Percentiles rank a stretch among this genome's conserved stretches.
These are phyloP conservation scores for Lophura nycthemera DNA, from an alignment of 2,113 vertebrate species.

Conservation along the genomic window DNA sequence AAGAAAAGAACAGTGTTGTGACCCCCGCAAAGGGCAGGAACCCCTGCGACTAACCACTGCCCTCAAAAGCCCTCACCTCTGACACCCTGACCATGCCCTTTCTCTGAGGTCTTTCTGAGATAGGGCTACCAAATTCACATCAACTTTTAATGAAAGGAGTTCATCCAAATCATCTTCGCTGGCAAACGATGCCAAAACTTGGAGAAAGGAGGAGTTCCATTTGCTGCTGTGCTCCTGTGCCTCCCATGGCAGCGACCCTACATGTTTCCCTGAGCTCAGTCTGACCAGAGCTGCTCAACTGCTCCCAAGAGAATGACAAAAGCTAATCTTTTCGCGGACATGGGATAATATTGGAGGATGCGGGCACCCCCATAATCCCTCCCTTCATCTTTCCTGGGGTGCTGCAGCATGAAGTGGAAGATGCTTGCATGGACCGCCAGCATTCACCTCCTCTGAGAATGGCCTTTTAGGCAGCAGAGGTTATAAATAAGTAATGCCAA, in stretches of 20 bases:
- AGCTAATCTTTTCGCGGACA: not conserved
- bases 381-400: not conserved
- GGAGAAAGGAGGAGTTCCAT: not conserved
- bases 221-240: not conserved
- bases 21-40: constrained; percentile 34
- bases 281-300: not conserved
- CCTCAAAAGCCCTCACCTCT: constrained; percentile 25
- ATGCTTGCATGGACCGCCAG: fast-evolving
- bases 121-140: not conserved
- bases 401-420: not conserved
- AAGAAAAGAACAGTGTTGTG: constrained; percentile 26
- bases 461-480: not conserved
- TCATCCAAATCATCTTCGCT: not conserved
- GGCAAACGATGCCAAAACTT: not conserved
- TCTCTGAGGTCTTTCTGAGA: not conserved
- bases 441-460: not conserved
- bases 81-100: not conserved
- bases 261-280: fast-evolving
- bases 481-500: constrained; percentile 47
- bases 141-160: not conserved
- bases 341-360: not conserved
- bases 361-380: fast-evolving
- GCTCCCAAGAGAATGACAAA: not conserved
- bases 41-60: not conserved
- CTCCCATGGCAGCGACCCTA: not conserved